Evolutionary conservation across 2,888 invertebrate species (phyloP).

Genomic region (Aricia artaxerxes): DNA sequence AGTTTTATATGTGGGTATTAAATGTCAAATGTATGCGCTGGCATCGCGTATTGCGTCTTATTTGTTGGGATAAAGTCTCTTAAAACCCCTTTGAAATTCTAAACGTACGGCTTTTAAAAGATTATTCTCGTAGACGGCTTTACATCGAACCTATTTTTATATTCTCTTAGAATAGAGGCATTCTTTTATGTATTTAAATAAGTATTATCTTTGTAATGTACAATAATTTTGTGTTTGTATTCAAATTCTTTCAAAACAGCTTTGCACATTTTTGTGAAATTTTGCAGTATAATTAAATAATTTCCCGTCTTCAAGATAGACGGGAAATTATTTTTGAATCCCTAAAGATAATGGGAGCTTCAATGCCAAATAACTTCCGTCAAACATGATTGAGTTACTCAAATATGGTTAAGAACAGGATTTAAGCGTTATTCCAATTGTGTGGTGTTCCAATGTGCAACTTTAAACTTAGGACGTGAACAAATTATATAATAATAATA

Average conservation of each 20-base stretch:
- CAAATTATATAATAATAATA: too few relatives aligned
- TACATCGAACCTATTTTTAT: neutral
- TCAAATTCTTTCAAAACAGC: neutral
- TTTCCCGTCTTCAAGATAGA: too few relatives aligned
- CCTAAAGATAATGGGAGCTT: too few relatives aligned
- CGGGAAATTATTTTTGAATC: too few relatives aligned
- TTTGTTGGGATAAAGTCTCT: neutral
- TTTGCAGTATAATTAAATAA: too few relatives aligned
- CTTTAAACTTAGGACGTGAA: too few relatives aligned
- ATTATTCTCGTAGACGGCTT: neutral
- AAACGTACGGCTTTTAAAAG: neutral
- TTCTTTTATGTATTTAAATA: neutral
- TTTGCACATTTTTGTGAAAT: too few relatives aligned
- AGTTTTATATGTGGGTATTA: neutral
- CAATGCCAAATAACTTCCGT: too few relatives aligned
- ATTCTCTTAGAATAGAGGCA: neutral
- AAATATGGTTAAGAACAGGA: too few relatives aligned
- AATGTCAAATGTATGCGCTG: neutral
- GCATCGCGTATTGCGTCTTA: neutral
- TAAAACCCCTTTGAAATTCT: constrained; percentile 6
- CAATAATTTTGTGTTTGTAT: neutral
- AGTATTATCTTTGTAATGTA: neutral
- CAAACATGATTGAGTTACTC: too few relatives aligned
- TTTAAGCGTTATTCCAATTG: too few relatives aligned
- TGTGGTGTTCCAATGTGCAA: too few relatives aligned